Conservation (phyloP, 2,797 vertebrate species). For the Phylloscopus collybita region DNA sequence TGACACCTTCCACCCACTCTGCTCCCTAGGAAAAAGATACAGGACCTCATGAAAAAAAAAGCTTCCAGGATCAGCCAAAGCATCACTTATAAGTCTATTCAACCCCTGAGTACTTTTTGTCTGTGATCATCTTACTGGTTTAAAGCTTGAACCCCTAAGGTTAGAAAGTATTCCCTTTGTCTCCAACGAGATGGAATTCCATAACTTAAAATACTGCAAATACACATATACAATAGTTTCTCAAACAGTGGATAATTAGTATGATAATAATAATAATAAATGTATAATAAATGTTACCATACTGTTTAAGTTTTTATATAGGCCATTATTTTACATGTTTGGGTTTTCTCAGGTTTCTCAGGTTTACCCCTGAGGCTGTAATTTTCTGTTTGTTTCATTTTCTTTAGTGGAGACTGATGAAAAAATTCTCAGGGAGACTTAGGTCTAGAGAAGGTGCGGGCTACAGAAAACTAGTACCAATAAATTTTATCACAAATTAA, state of each 20-base stretch:
- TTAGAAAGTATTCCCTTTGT: neutral
- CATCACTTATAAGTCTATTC: neutral
- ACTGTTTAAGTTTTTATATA: neutral
- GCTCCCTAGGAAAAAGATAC: constrained; percentile 69
- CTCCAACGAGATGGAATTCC: neutral
- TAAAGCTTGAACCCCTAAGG: neutral
- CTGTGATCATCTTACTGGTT: neutral
- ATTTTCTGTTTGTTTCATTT: neutral
- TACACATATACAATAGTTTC: neutral
- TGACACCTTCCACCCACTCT: constrained; percentile 88
- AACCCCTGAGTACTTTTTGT: neutral
- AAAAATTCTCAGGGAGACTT: neutral
- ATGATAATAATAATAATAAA: neutral
- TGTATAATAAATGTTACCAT: neutral
- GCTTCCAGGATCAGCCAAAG: neutral
- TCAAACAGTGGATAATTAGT: neutral
- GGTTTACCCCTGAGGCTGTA: neutral
- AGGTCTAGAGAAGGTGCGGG: neutral
- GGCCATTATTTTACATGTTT: neutral
- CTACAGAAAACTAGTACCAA: neutral
- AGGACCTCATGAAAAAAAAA: neutral
- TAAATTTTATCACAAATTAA: neutral
- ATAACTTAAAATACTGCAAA: neutral
- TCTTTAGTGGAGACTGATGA: neutral
- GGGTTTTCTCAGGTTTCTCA: neutral